Conservation (phyloP, 1,140 invertebrate species). For the Lamellibrachia luymesi region DNA sequence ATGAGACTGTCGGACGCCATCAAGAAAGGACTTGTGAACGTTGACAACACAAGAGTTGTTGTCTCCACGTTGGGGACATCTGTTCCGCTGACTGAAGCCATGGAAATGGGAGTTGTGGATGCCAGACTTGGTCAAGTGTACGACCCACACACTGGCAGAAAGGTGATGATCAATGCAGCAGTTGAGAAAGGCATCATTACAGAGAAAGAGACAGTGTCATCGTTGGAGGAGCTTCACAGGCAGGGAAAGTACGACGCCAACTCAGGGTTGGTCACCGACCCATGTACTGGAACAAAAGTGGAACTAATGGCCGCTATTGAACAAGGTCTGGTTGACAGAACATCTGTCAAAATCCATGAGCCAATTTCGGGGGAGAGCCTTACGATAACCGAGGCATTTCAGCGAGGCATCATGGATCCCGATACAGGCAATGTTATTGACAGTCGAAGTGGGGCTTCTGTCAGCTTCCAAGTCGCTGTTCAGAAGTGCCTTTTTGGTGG, state of each 20-base stretch:
- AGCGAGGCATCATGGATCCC: slow-evolving; percentile 74
- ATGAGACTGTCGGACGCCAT: slow-evolving; percentile 60
- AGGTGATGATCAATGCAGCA: slow-evolving; percentile 45
- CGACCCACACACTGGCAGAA: slow-evolving; percentile 33
- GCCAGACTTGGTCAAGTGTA: slow-evolving; percentile 69
- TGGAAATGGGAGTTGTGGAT: slow-evolving; percentile 54
- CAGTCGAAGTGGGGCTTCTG: not conserved
- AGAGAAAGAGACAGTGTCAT: not conserved
- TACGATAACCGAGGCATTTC: slow-evolving; percentile 76
- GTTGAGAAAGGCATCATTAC: slow-evolving; percentile 44
- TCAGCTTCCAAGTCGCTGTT: slow-evolving; percentile 68
- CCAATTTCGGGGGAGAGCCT: slow-evolving; percentile 73
- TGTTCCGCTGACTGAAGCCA: slow-evolving; percentile 5
- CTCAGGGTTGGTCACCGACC: slow-evolving; percentile 23
- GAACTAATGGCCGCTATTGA: not conserved
- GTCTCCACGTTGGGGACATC: not conserved
- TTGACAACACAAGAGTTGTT: slow-evolving; percentile 16
- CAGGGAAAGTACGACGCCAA: slow-evolving; percentile 37
- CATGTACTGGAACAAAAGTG: slow-evolving; percentile 5
- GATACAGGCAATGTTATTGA: slow-evolving; percentile 64
- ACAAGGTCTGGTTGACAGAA: slow-evolving; percentile 68
- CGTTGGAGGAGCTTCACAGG: slow-evolving; percentile 32
- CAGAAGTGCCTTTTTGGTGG: slow-evolving; percentile 61
- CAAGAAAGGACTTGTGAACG: slow-evolving; percentile 67
- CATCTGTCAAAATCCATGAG: slow-evolving; percentile 60